A percentile compares a stretch with the other conserved stretches of the same genome.
Evolutionary conservation across 2,888 invertebrate genomes (phyloP).

Genomic region (Clunio marinus): DNA sequence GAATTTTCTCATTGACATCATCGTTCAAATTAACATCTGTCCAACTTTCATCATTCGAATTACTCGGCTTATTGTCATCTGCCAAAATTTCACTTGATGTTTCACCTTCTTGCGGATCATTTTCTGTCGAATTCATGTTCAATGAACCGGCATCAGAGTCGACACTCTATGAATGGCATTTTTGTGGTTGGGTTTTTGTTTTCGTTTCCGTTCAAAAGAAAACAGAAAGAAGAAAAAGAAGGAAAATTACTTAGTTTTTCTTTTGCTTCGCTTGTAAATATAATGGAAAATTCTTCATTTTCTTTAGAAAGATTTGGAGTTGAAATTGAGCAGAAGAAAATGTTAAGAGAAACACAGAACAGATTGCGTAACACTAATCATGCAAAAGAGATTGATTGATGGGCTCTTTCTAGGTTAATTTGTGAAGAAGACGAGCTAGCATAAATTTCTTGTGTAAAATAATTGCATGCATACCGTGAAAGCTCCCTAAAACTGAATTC

Average conservation of each 20-base stretch:
- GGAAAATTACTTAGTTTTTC: too few species aligned
- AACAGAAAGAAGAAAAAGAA: constrained; percentile 42
- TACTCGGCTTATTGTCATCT: constrained; percentile 67
- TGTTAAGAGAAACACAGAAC: too few species aligned
- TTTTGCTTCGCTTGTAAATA: too few species aligned
- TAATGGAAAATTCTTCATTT: neutral
- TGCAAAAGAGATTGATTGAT: constrained; percentile 11
- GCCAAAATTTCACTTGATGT: constrained; percentile 64
- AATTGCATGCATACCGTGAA: constrained; percentile 10
- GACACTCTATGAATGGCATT: constrained; percentile 61
- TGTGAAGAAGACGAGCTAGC: neutral
- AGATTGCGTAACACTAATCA: too few species aligned
- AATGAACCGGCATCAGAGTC: constrained; percentile 77
- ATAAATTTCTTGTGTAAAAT: constrained; percentile 4
- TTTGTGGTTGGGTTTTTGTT: too few species aligned
- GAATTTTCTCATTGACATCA: constrained; percentile 55
- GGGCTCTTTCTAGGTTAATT: constrained; percentile 8
- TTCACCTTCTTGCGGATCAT: constrained; percentile 65
- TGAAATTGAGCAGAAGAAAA: too few species aligned
- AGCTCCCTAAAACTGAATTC: too few species aligned
- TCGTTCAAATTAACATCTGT: constrained; percentile 89
- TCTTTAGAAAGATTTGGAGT: neutral
- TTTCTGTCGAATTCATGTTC: constrained; percentile 67
- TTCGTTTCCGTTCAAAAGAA: too few species aligned
- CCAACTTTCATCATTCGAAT: constrained; percentile 82